Conservation (phyloP, 2,113 vertebrate species). For the Atrichornis clamosus region DNA sequence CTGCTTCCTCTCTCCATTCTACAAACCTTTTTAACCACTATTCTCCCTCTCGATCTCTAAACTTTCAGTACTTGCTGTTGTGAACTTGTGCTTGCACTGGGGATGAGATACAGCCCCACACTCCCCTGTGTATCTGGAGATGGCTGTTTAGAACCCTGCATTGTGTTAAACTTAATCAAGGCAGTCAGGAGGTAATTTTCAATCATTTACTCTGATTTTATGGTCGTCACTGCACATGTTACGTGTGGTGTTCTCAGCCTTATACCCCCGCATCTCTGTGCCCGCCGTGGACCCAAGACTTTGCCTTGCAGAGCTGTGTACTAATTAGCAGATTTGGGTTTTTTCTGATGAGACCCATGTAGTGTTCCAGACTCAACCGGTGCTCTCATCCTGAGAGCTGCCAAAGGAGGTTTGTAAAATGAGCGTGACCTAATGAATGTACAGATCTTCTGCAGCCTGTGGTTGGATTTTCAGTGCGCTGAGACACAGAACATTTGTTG, state of each 20-base stretch:
- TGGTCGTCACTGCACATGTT: neutral
- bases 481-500: neutral
- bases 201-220: neutral
- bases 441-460: neutral
- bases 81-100: neutral
- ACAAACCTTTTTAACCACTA: accelerated
- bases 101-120: neutral
- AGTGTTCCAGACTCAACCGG: accelerated
- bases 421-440: neutral
- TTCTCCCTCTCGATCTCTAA: neutral
- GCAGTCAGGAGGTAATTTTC: neutral
- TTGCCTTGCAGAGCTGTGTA: neutral
- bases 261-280: neutral
- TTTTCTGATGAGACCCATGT: accelerated
- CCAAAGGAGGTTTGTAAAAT: neutral
- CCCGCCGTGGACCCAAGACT: neutral
- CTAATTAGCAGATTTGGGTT: neutral
- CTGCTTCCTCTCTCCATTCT: neutral
- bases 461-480: neutral
- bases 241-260: neutral
- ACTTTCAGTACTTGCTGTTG: neutral
- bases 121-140: accelerated
- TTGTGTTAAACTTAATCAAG: neutral
- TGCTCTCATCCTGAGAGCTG: neutral
- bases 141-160: neutral